Evolutionary conservation across 1,140 invertebrate species (phyloP), one percentile per base, ranked within the genome.

Genomic region (Leptopilina boulardi): DNA sequence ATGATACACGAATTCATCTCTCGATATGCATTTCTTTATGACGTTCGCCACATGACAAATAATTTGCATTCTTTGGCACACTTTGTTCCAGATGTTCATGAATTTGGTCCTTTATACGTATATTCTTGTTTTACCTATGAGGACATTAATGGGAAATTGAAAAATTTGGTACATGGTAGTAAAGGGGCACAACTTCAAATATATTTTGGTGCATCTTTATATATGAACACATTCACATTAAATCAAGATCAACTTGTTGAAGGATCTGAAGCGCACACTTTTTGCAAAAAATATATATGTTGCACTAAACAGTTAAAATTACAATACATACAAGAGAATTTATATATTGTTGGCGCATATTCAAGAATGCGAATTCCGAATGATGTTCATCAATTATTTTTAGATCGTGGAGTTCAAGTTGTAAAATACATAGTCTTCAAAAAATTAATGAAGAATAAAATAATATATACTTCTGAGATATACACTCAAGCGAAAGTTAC

Each of bases 1-100:
- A 30, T 30, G 74, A n/a, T 78, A 13, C 18, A 51, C 2, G 26
- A 74, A 59, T 78, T 51, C 21, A 70, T 75, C 3, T 26, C 23
- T 9, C 34, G 56, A n/a, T 72, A 72, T 23, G 13, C 18, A 56
- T 51, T 23, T 42, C 44, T 23, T 10, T 56, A 56, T 56, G 44
- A 47, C 15, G 15, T 47, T 47, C 13, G 15, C 15, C 1, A 18
- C 3, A 23, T 10, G n/a, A 4, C 18, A 9, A 56, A 56, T 8
- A 56, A 56, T 21, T 56, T 56, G 10, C 26, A 30, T 30, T 30
- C 26, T 2, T 30, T 30, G 26, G 2, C 2, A 30, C 26, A 30
- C 5, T 30, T 30, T 30, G 26, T 30, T 30, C 2, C 2, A 30
- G 26, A 30, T 30, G 51, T 56, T 3, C 51, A 21, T 8, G 18